Base-by-base conservation (phyloP, 2,797 vertebrate genomes). In the Oryzias sinensis region DNA sequence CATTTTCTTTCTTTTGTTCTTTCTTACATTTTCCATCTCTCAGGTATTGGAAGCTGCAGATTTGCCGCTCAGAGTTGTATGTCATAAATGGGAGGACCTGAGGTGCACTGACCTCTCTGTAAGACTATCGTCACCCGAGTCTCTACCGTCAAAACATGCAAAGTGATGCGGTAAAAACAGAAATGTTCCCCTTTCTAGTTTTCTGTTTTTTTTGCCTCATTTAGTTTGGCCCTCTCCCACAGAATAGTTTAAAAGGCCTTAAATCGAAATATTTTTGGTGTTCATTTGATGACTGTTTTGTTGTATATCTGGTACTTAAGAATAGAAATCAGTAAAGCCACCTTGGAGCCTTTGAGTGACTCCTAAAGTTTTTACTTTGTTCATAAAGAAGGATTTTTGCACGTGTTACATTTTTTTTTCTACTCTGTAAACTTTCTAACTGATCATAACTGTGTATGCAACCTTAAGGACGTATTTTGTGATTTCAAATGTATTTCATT, bases 41-140 rank as follows among this genome's bases (percentile, higher is more conserved):
- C 76, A 76, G 76, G 68, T 77, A 67, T 43, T 66, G 41, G 43
- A 67, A 49, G 53, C 62, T 84, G 70, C 71, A 76, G 56, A 67
- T 68, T 53, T 47, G 1, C 24, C 53, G 4, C 44, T 49, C 6
- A 18, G 49, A 68, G 43, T 55, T 59, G 24, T 8, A 6, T 62
- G 49, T 47, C 58, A 51, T 5, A 24, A 43, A 42, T 59, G 37
- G 3, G 17, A 20, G 24, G 42, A 17, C 49, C 62, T 17, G 24
- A 33, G 58, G 58, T 48, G 42, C 45, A 50, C 57, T 53, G 40
- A 55, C 40, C 17, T 69, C 63, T 51, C 16, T 59, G 53, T 47
- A 57, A 44, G 77, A 82, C 76, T 67, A 57, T 79, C 68, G 75
- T 60, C 63, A 69, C 59, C 43, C 45, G 60, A 65, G 29, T 55